Evolutionary conservation across 1,140 invertebrate species (phyloP).

Genomic region (Uloborus diversus): DNA sequence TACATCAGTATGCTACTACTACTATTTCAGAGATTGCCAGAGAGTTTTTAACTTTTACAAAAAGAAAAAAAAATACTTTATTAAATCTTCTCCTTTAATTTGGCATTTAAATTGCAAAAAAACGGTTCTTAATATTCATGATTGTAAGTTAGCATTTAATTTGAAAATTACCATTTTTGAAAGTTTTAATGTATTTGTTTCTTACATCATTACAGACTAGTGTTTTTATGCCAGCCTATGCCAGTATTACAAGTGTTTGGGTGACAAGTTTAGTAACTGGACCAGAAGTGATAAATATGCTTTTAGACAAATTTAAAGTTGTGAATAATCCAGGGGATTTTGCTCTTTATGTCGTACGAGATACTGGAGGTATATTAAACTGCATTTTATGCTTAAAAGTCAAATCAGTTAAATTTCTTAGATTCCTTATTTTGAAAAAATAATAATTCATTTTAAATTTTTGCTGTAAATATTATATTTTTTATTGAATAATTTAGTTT

Average conservation of each 20-base stretch:
- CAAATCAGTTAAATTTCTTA: neutral
- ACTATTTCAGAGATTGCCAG: no score
- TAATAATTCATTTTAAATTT: no score
- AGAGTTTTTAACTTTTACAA: no score
- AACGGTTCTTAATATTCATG: no score
- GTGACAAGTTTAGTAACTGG: slow-evolving; percentile 82
- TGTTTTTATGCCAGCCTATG: slow-evolving; percentile 85
- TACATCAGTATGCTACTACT: no score
- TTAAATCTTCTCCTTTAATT: no score
- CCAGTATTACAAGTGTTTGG: slow-evolving; percentile 86
- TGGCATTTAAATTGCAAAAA: no score
- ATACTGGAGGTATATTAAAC: slow-evolving; percentile 78
- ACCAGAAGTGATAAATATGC: slow-evolving; percentile 82
- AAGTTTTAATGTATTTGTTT: neutral
- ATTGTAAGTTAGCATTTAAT: no score
- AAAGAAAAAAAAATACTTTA: no score
- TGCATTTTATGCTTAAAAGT: neutral
- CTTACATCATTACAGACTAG: slow-evolving; percentile 70
- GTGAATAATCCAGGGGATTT: slow-evolving; percentile 80
- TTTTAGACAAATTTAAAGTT: slow-evolving; percentile 89
- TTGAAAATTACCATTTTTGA: neutral
- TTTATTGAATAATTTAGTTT: no score
- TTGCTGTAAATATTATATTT: no score
- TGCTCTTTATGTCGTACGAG: slow-evolving; percentile 81
- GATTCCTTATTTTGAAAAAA: no score